Conservation (phyloP, 2,797 vertebrate species). For the Petrocephalus schoutedeni region DNA sequence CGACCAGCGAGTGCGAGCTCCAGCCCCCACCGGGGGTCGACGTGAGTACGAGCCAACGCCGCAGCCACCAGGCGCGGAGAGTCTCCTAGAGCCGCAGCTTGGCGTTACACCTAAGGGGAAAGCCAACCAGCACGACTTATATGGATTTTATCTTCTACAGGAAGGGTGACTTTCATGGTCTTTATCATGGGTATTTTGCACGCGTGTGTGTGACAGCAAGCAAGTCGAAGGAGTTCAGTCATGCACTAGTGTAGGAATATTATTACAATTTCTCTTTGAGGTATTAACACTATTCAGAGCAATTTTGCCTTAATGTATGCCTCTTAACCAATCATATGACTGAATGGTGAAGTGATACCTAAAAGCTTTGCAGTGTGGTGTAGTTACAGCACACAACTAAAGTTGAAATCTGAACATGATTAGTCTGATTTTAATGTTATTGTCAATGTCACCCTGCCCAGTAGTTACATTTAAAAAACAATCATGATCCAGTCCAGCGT, state of each 20-base stretch:
- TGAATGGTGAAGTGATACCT: too few species aligned
- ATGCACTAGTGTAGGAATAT: neutral
- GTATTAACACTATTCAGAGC: neutral
- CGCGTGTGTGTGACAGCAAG: neutral
- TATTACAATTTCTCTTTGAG: neutral
- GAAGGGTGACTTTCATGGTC: neutral
- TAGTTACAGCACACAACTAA: neutral
- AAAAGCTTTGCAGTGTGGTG: too few species aligned
- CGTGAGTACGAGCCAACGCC: slow-evolving; percentile 68
- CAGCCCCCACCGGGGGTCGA: slow-evolving; percentile 76
- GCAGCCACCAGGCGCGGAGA: neutral
- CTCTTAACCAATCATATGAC: too few species aligned
- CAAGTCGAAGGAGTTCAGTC: too few species aligned
- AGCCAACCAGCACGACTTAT: neutral
- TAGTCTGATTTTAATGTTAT: neutral
- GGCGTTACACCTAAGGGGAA: neutral
- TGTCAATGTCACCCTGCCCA: neutral
- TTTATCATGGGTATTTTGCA: neutral
- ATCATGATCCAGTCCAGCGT: neutral
- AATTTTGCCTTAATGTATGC: too few species aligned
- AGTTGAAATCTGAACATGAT: neutral
- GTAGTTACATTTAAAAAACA: neutral
- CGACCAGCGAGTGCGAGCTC: slow-evolving; percentile 77
- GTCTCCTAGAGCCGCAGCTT: neutral
- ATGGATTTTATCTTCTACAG: neutral